Base-by-base conservation (phyloP, 1,140 invertebrate genomes). In the Daktulosphaira vitifoliae region DNA sequence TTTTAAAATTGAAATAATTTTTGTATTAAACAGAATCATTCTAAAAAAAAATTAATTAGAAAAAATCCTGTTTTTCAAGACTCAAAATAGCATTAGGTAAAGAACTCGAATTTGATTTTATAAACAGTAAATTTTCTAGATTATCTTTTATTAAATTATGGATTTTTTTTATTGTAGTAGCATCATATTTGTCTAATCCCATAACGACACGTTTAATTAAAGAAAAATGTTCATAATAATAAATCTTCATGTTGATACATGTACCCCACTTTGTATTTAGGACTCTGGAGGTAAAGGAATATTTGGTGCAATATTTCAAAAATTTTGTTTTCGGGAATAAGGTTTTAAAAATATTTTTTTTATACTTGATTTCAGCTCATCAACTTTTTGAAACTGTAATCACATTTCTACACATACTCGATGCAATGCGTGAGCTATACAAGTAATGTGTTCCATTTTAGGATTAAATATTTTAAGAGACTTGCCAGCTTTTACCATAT, bases 381-480 rank as follows among this genome's bases (percentile, higher is more conserved):
- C 56, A 4, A 75, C 71, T 56, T 68, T 68, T 16, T 66, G 48
- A 66, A 70, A 76, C 26, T 46, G n/a, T 23, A 23, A 25, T 65
- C 74, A 50, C 6, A 76, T 59, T 39, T 69, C 65, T 71, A 76
- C 74, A 20, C 71, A 72, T 50, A 76, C 51, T 65, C 70, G 23
- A 67, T 77, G 69, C 56, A 75, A 15, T 65, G 66, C 71, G 64
- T 76, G 74, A 51, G 72, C 74, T 18, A 75, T 65, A 68, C 74
- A 76, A 6, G 72, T 75, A 1, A 74, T 53, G 53, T 73, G 68
- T 49, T 71, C 33, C 23, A 72, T 52, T 44, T 70, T 68, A 6
- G 67, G 26, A n/a, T 54, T 33, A 23, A 54, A 25, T 37, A 54
- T 54, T 39, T 39, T 33, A n/a, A 54, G 23, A 15, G 18, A 9